Evolutionary conservation across 1,140 invertebrate species (phyloP).

Genomic region (Nymphalis io): DNA sequence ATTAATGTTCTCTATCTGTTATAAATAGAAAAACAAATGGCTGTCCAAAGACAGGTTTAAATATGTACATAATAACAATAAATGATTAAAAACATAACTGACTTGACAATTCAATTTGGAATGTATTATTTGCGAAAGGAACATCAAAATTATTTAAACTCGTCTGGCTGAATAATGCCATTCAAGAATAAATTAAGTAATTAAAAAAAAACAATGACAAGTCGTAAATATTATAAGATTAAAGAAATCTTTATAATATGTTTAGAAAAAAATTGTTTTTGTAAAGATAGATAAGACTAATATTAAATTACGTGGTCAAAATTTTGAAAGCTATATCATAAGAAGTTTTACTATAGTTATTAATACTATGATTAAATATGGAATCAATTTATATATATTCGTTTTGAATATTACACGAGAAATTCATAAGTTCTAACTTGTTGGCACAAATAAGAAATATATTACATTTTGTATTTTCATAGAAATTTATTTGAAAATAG

Average conservation of each 20-base stretch:
- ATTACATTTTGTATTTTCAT: not conserved
- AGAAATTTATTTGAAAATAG: not conserved
- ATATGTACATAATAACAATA: constrained; percentile 21
- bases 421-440: not conserved
- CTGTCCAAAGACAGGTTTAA: constrained; percentile 11
- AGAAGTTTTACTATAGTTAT: constrained; percentile 8
- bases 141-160: not conserved
- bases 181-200: not conserved
- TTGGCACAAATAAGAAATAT: not conserved
- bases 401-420: not conserved
- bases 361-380: constrained; percentile 6
- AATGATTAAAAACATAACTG: not conserved
- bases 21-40: constrained; percentile 23
- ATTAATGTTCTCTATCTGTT: constrained; percentile 19
- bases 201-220: not conserved
- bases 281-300: not conserved
- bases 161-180: not conserved
- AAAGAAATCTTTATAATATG: not conserved
- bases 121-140: not conserved
- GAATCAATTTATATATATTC: not conserved
- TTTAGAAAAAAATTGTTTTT: not conserved
- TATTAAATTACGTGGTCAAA: constrained; percentile 9
- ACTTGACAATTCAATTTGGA: not conserved
- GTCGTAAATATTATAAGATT: not conserved
- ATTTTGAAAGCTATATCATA: constrained; percentile 9